A percentile compares a stretch with the other conserved stretches of the same genome.
Conservation (phyloP, 2,113 vertebrate species). For the Apodemus sylvaticus region DNA sequence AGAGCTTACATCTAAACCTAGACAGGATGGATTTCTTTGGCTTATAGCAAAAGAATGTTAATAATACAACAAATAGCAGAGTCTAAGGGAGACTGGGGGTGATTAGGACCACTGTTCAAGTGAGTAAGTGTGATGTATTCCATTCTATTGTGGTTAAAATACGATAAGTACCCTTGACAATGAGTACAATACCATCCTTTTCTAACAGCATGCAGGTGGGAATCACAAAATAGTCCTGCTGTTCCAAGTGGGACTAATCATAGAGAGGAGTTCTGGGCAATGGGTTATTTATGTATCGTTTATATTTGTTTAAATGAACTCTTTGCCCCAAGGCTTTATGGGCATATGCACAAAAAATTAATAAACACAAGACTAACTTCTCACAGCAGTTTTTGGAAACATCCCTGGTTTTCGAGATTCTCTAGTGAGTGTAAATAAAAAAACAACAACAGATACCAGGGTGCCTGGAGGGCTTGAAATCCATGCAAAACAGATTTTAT, state of each 20-base stretch:
- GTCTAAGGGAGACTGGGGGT: neutral
- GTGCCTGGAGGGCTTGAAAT: constrained; percentile 66
- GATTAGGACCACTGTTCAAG: constrained; percentile 54
- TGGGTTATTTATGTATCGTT: constrained; percentile 67
- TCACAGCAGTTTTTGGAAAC: constrained; percentile 65
- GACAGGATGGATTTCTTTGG: neutral
- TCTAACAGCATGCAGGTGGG: neutral
- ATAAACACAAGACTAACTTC: constrained; percentile 67
- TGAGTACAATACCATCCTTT: neutral
- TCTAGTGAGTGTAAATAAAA: constrained; percentile 67
- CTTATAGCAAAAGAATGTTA: constrained; percentile 6
- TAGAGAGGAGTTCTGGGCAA: constrained; percentile 41
- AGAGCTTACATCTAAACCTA: neutral
- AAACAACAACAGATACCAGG: constrained; percentile 47
- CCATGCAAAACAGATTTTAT: constrained; percentile 69
- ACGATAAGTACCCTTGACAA: neutral
- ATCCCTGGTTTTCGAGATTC: constrained; percentile 59
- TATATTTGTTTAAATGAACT: constrained; percentile 75
- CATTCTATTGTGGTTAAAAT: constrained; percentile 1
- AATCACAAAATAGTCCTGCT: constrained; percentile 30
- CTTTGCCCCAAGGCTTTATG: constrained; percentile 64
- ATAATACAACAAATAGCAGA: constrained; percentile 25
- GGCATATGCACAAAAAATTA: constrained; percentile 72
- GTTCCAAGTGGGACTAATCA: constrained; percentile 54
- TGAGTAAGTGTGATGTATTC: constrained; percentile 42